phyloP scores from a whole-genome alignment of 2,797 vertebrate genomes.

The Bovichtus diacanthus region DNA sequence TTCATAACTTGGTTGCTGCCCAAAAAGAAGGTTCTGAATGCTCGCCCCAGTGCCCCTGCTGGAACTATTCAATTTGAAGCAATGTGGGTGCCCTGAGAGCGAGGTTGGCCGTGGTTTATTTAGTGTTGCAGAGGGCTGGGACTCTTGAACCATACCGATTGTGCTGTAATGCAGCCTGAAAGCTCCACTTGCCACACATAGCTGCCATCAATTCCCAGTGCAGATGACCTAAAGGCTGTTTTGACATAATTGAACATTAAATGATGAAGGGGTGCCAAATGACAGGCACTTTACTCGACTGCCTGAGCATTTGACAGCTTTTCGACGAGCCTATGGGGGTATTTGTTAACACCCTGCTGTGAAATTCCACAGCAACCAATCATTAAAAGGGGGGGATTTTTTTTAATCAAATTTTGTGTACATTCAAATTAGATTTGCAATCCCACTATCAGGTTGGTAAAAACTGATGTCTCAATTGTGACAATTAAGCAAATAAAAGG shows the following conservation, averaged over 20 bases:
- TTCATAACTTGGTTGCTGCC: slow-evolving; percentile 61
- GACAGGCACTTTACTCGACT: slow-evolving; percentile 68
- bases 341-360: slow-evolving; percentile 43
- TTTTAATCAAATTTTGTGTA: background rate
- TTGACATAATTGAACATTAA: slow-evolving; percentile 83
- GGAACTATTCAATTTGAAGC: slow-evolving; percentile 67
- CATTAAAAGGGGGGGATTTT: background rate
- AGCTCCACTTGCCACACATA: slow-evolving; percentile 68
- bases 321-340: slow-evolving; percentile 57
- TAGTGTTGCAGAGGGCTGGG: slow-evolving; percentile 61
- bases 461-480: slow-evolving; percentile 14
- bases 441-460: slow-evolving; percentile 6
- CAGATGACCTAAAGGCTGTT: slow-evolving; percentile 76
- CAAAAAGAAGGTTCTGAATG: slow-evolving; percentile 47
- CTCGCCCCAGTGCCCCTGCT: slow-evolving; percentile 45
- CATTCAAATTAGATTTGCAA: slow-evolving; percentile 22
- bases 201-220: slow-evolving; percentile 70
- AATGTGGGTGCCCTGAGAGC: slow-evolving; percentile 49
- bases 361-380: slow-evolving; percentile 37
- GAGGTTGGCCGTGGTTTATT: slow-evolving; percentile 63
- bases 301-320: slow-evolving; percentile 71
- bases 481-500: slow-evolving; percentile 16
- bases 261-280: slow-evolving; percentile 76
- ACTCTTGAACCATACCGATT: slow-evolving; percentile 67
- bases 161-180: slow-evolving; percentile 72